These are phyloP conservation scores for Apodemus speciosus DNA, from an alignment of 2,113 vertebrate species.

Conservation along the genomic window DNA sequence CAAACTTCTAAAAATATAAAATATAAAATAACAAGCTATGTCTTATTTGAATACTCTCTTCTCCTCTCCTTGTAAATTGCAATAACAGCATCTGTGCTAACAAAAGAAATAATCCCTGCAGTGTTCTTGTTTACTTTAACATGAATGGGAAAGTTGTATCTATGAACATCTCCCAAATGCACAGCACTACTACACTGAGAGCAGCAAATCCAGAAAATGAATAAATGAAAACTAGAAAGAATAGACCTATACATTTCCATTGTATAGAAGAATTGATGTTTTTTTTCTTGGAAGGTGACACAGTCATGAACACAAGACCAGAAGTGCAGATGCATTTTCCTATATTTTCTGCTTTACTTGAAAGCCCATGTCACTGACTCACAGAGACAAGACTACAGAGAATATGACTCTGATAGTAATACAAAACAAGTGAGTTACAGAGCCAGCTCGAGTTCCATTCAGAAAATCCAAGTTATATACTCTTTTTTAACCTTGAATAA, in stretches of 20 bases:
- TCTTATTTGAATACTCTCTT: background rate
- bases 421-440: background rate
- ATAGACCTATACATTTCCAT: background rate
- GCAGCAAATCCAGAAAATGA: conserved; percentile 16
- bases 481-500: conserved; percentile 12
- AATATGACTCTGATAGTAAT: background rate
- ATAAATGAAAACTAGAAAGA: conserved; percentile 6
- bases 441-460: conserved; percentile 19
- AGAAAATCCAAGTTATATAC: conserved; percentile 3
- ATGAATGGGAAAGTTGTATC: background rate
- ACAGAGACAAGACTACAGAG: conserved; percentile 20
- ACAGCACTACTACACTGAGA: conserved; percentile 23
- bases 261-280: background rate
- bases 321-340: conserved; percentile 34
- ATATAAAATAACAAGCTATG: conserved; percentile 19
- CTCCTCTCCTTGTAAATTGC: conserved; percentile 29
- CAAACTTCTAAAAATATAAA: conserved; percentile 46
- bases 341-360: conserved; percentile 55
- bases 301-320: conserved; percentile 6
- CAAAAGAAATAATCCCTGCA: conserved; percentile 18
- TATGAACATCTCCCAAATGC: conserved; percentile 17
- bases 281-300: conserved; percentile 47
- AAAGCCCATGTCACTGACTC: background rate
- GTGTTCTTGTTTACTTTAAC: conserved; percentile 49
- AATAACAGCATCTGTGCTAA: background rate